Evolutionary conservation across 2,888 invertebrate genomes (phyloP).

Genomic region (Syrphus vitripennis): DNA sequence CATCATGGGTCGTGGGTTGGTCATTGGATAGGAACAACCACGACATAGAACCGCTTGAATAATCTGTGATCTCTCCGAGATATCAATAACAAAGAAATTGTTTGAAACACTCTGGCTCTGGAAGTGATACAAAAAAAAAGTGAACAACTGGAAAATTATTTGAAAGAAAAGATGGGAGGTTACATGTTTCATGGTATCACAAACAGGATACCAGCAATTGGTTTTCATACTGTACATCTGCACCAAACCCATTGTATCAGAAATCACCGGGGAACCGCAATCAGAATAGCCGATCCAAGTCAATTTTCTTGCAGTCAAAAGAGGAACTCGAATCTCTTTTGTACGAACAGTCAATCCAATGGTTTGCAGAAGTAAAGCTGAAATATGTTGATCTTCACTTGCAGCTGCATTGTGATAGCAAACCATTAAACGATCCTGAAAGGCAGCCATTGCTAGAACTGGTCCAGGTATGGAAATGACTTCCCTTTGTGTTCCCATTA

Average conservation of each 20-base stretch:
- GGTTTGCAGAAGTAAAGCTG: conserved; percentile 82
- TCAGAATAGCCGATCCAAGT: conserved; percentile 92
- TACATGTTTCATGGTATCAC: conserved; percentile 88
- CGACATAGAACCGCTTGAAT: conserved; percentile 93
- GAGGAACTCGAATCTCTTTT: conserved; percentile 84
- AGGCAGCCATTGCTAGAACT: conserved; percentile 86
- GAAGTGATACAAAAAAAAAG: conserved; percentile 27
- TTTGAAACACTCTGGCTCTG: conserved; percentile 87
- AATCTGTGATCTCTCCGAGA: conserved; percentile 89
- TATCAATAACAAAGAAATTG: conserved; percentile 88
- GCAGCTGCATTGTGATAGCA: conserved; percentile 85
- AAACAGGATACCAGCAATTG: conserved; percentile 91
- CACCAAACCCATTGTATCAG: conserved; percentile 90
- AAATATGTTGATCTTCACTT: conserved; percentile 83
- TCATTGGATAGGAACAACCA: conserved; percentile 93
- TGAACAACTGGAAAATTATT: neutral
- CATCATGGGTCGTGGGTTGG: conserved; percentile 92
- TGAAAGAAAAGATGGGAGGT: conserved; percentile 74
- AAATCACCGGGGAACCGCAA: conserved; percentile 88
- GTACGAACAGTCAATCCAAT: conserved; percentile 81
- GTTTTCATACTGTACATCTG: conserved; percentile 87
- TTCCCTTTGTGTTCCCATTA: conserved; percentile 93
- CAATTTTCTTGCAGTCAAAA: conserved; percentile 85
- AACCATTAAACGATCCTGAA: conserved; percentile 84
- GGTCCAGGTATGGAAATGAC: conserved; percentile 87